phyloP scores from a whole-genome alignment of 2,888 invertebrate species.

The Seladonia tumulorum region DNA sequence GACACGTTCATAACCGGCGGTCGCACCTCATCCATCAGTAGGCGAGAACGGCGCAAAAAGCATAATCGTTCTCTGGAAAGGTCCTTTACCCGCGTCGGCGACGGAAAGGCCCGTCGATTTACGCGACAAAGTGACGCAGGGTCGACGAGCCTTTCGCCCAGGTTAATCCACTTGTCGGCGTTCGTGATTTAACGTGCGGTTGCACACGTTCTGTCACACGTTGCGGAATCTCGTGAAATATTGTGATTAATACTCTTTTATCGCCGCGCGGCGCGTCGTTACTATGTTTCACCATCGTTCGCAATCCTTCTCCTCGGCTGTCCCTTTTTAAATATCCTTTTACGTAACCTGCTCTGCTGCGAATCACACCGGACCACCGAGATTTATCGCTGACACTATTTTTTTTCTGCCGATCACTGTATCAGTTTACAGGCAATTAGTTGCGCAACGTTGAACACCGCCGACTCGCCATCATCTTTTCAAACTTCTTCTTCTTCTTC shows the following conservation, averaged over 20 bases:
- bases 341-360: slow-evolving; percentile 16
- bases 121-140: slow-evolving; percentile 55
- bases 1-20: slow-evolving; percentile 41
- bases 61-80: slow-evolving; percentile 44
- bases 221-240: slow-evolving; percentile 57
- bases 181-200: slow-evolving; percentile 61
- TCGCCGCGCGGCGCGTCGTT: slow-evolving; percentile 23
- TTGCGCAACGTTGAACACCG: slow-evolving; percentile 1
- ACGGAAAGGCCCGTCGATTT: slow-evolving; percentile 53
- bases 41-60: slow-evolving; percentile 46
- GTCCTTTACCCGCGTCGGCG: slow-evolving; percentile 29
- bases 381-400: slow-evolving; percentile 29
- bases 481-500: not conserved
- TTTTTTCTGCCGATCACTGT: not conserved
- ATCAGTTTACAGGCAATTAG: slow-evolving; percentile 5
- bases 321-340: not conserved
- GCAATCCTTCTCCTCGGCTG: not conserved
- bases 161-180: slow-evolving; percentile 65
- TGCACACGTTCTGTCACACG: slow-evolving; percentile 48
- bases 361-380: not conserved
- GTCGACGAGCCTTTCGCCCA: slow-evolving; percentile 59
- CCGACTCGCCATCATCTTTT: not conserved
- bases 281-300: slow-evolving; percentile 38
- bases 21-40: slow-evolving; percentile 50
- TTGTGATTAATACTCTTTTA: slow-evolving; percentile 58